A percentile compares a stretch with the other conserved stretches of the same genome.
Conservation (phyloP, 2,113 vertebrate species). For the Reinhardtius hippoglossoides region DNA sequence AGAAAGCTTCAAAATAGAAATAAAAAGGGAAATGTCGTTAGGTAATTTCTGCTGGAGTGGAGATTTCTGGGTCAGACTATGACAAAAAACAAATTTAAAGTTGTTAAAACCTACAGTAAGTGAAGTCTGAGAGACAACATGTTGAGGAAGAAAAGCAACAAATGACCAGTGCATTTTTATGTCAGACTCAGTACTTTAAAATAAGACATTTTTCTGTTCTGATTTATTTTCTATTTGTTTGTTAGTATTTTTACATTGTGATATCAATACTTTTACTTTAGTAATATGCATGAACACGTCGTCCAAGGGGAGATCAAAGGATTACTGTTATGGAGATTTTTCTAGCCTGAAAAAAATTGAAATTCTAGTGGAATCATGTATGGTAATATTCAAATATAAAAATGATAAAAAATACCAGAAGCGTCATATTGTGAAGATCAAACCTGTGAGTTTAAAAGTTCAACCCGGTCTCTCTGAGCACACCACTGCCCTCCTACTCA, state of each 20-base stretch:
- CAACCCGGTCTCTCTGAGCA: background rate
- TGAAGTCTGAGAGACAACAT: too few species aligned
- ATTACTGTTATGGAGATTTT: background rate
- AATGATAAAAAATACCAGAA: background rate
- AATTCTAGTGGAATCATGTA: background rate
- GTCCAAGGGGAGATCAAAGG: background rate
- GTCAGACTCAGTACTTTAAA: too few species aligned
- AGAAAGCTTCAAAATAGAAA: background rate
- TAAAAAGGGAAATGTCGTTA: too few species aligned
- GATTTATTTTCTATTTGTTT: background rate
- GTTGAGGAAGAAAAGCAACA: too few species aligned
- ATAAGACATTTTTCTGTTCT: background rate
- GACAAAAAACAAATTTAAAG: too few species aligned
- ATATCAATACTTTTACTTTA: background rate
- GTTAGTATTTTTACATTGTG: background rate
- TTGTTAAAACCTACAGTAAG: too few species aligned
- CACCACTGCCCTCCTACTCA: conserved; percentile 66
- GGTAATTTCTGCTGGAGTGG: too few species aligned
- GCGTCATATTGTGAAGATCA: background rate
- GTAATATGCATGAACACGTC: background rate
- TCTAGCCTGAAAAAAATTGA: background rate
- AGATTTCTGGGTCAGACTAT: too few species aligned
- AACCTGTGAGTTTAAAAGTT: background rate
- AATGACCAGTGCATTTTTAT: too few species aligned
- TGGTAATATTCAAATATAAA: background rate